Conservation (phyloP, 2,797 vertebrate genomes). For the Enteromius anoplus region DNA sequence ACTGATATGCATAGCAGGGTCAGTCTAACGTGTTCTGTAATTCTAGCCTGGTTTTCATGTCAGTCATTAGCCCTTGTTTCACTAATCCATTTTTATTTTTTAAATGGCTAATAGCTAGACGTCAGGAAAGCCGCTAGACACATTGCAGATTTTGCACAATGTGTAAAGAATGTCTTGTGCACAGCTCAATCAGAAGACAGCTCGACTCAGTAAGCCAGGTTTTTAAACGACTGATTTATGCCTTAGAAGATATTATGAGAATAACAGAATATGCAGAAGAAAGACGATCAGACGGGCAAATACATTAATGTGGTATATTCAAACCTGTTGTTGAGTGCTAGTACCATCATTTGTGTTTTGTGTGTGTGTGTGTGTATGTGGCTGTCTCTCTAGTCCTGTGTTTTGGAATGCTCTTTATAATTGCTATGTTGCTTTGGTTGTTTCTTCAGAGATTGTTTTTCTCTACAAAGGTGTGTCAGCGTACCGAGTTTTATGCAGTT, state of each 20-base stretch:
- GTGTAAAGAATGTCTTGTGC: background rate
- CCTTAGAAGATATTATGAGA: background rate
- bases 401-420: slow-evolving; percentile 23
- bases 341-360: background rate
- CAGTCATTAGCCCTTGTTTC: slow-evolving; percentile 1
- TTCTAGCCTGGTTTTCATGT: slow-evolving; percentile 24
- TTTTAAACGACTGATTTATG: background rate
- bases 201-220: background rate
- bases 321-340: background rate
- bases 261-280: background rate
- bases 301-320: background rate
- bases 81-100: background rate
- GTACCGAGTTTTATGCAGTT: background rate
- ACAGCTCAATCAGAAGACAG: background rate
- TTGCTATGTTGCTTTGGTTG: background rate
- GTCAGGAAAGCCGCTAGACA: background rate
- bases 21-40: slow-evolving; percentile 7
- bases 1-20: slow-evolving; percentile 7
- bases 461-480: background rate
- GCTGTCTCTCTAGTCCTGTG: slow-evolving; percentile 11
- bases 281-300: background rate
- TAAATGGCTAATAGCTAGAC: background rate
- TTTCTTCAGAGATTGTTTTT: slow-evolving; percentile 15
- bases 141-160: background rate
- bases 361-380: background rate